Conservation (phyloP, 1,140 invertebrate species). For the Phortica variegata region DNA sequence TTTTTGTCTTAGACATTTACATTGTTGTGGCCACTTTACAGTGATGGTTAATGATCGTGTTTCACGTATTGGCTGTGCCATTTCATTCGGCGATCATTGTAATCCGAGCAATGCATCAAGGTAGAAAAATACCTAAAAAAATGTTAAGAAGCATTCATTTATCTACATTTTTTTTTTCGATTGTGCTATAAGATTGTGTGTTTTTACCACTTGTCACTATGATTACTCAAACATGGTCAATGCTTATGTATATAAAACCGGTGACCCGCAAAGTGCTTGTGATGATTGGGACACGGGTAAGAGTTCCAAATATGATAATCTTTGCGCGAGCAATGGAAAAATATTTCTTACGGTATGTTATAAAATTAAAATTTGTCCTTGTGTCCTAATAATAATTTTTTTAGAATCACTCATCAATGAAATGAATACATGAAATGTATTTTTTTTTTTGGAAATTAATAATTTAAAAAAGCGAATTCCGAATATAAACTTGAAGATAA, state of each 20-base stretch:
- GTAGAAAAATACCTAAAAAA: no score
- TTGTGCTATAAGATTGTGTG: conserved; percentile 8
- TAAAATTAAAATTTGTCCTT: no score
- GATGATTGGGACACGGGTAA: conserved; percentile 2
- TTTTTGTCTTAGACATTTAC: conserved; percentile 1
- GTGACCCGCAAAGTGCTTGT: conserved; percentile 14
- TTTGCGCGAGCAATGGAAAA: conserved; percentile 22
- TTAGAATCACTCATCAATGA: conserved; percentile 2
- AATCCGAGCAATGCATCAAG: no score
- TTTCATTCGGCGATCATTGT: conserved; percentile 16
- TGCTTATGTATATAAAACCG: conserved; percentile 15
- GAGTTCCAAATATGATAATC: conserved; percentile 4
- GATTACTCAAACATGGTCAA: conserved; percentile 18
- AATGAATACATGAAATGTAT: no score
- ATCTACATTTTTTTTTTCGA: no score
- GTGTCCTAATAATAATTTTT: no score
- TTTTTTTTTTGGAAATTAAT: no score
- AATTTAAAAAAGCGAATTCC: no score
- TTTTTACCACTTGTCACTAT: conserved; percentile 29
- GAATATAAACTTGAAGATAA: no score
- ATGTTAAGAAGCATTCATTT: no score
- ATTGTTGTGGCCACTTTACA: conserved; percentile 8
- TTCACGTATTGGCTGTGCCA: conserved; percentile 28
- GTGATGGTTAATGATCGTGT: conserved; percentile 25
- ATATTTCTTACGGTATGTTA: conserved; percentile 15